Base-by-base conservation (phyloP, 2,797 vertebrate species). In the Chrysolophus pictus region DNA sequence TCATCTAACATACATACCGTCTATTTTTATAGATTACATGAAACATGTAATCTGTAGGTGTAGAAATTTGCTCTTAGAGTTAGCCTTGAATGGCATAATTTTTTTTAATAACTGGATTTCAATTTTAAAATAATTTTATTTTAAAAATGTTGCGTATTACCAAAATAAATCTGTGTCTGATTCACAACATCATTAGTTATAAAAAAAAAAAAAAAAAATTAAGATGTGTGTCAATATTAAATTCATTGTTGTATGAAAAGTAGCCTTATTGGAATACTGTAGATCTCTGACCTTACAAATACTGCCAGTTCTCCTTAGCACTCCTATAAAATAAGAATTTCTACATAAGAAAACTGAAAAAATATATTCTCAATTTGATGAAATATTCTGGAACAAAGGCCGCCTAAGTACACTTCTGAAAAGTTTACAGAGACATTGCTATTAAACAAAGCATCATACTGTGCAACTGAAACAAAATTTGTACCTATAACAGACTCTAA, bases 331-430 rank as follows among this genome's bases (percentile, higher is more conserved):
- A 84, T 33, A 72, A 92, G 9, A 84, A 85, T 67, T 80, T 56
- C 62, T 88, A 93, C 58, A 90, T 88, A 95, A 84, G 31, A 88
- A 88, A 84, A 39, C 79, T 76, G 17, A 88, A 94, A 68, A 93
- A 93, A 80, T 94, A 93, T 13, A 94, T 95, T 96, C 97, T 94
- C 22, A 97, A 88, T 95, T 87, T 49, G 95, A 82, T 79, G 73
- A 93, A 95, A 95, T 90, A 46, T 15, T 93, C 69, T 88, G 92
- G 13, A 51, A 68, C 95, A 84, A 96, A 83, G 24, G n/a, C 35
- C 49, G 94, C 29, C 88, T 86, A 92, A 97, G 91, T 96, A 84
- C 49, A 95, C 2, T 81, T 85, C 73, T 91, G 68, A 93, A 91
- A 76, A 53, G 71, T 42, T 90, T 26, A 24, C 58, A 75, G 44